Evolutionary conservation across 2,888 invertebrate species (phyloP), one percentile per base, ranked within the genome.

Genomic region (Amiota communis): DNA sequence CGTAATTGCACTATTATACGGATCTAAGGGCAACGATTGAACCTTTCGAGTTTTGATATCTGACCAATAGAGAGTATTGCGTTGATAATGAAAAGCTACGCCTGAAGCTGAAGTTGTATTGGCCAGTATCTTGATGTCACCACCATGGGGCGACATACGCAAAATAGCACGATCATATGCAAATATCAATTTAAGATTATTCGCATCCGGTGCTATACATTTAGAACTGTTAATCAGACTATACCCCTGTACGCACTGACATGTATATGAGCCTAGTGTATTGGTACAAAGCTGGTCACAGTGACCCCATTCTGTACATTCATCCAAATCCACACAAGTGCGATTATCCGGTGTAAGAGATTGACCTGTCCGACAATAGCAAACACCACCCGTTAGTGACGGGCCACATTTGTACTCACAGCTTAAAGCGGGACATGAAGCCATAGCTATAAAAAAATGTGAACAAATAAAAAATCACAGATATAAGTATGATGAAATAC

Each of bases 271-370:
- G 57, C 95, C 97, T 1, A 94, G 94, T 0, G 94, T 94, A 89
- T 99, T 98, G 74, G 93, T 92, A 89, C 99, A 99, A 48, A 95
- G 91, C 90, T 99, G 99, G 87, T 98, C 98, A 89, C 99, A 99
- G 89, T 93, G 96, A 57, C 97, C 97, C 97, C 97, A 97, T 90
- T 96, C 96, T 64, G 91, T 89, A 89, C 97, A 97, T 90, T 99
- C 98, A 90, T 99, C 94, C 80, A 96, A 92, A 91, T 99, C 99
- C 53, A 93, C 92, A 89, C 99, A 99, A 4, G 95, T 95, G 80
- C 94, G 92, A 87, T 96, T 96, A 88, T 96, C 95, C 8, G 94
- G 90, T 0, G 95, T 93, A n/a, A 98, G 92, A 81, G 94, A 92
- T 85, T 95, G 94, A 0, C 98, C 98, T 36, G 93, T 92, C 0